Evolutionary conservation across 2,797 vertebrate species (phyloP).

Genomic region (Microctenopoma steveboyesi): DNA sequence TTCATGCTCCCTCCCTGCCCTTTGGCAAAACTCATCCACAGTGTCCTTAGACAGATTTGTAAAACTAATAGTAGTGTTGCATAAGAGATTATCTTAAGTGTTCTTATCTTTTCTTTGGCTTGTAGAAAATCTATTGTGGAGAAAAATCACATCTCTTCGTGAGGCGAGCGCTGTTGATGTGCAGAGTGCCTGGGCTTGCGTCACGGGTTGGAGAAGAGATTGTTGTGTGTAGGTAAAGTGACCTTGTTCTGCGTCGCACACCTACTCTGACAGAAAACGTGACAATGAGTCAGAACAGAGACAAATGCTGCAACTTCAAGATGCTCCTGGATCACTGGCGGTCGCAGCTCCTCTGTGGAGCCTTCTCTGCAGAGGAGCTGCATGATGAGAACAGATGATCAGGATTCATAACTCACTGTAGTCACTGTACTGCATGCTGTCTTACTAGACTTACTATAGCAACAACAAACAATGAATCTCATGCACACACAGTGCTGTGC

Average conservation of each 20-base stretch:
- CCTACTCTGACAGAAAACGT: conserved; percentile 44
- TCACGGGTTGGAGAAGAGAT: conserved; percentile 6
- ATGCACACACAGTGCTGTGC: background rate
- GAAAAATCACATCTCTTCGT: background rate
- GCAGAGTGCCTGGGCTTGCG: conserved; percentile 49
- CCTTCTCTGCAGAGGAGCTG: conserved; percentile 10
- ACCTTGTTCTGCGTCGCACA: conserved; percentile 59
- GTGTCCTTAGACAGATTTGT: conserved; percentile 18
- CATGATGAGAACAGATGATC: conserved; percentile 31
- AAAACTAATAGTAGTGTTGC: conserved; percentile 56
- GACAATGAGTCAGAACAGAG: conserved; percentile 38
- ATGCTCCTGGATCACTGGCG: conserved; percentile 15
- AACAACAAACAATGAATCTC: background rate
- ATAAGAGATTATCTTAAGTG: conserved; percentile 65
- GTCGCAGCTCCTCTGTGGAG: conserved; percentile 9
- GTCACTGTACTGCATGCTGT: background rate
- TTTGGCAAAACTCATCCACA: conserved; percentile 27
- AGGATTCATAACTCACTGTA: conserved; percentile 29
- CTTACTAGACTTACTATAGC: background rate
- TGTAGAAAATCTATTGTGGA: conserved; percentile 34
- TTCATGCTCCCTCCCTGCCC: conserved; percentile 15
- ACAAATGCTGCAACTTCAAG: conserved; percentile 43
- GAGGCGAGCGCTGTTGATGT: too few relatives aligned
- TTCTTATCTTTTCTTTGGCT: conserved; percentile 45
- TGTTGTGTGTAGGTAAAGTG: conserved; percentile 32